phyloP scores from a whole-genome alignment of 1,140 invertebrate genomes.

The Caerostris darwini region DNA sequence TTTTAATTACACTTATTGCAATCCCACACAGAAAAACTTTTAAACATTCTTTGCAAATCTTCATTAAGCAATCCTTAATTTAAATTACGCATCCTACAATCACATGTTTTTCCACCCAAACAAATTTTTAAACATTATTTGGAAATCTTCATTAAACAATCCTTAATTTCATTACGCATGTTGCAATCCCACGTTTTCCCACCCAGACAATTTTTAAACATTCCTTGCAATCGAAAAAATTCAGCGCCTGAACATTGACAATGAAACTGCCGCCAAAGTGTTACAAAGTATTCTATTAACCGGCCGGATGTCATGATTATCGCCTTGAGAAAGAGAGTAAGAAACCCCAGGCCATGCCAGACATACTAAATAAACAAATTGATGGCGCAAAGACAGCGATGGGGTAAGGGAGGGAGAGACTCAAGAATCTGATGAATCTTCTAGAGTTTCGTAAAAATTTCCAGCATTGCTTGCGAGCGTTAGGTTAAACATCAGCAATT shows the following conservation, averaged over 20 bases:
- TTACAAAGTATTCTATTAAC: not conserved
- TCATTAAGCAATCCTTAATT: no score
- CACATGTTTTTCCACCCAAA: no score
- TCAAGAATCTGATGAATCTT: not conserved
- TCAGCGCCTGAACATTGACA: not conserved
- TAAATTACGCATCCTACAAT: no score
- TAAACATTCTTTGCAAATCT: no score
- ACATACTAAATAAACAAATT: not conserved
- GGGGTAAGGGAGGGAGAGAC: no score
- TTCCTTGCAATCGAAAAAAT: not conserved
- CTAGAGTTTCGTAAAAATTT: not conserved
- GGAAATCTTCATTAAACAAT: no score
- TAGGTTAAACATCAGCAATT: slow-evolving; percentile 36
- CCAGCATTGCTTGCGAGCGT: not conserved
- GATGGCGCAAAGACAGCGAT: not conserved
- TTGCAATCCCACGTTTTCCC: no score
- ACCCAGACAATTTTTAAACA: not conserved
- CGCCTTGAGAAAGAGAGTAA: not conserved
- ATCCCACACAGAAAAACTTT: no score
- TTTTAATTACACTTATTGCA: no score
- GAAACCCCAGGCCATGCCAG: not conserved
- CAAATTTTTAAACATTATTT: no score
- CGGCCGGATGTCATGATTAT: not conserved
- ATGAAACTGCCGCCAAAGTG: not conserved
- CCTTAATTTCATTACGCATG: no score